Conservation (phyloP, 2,113 vertebrate genomes). For the Rutilus rutilus region DNA sequence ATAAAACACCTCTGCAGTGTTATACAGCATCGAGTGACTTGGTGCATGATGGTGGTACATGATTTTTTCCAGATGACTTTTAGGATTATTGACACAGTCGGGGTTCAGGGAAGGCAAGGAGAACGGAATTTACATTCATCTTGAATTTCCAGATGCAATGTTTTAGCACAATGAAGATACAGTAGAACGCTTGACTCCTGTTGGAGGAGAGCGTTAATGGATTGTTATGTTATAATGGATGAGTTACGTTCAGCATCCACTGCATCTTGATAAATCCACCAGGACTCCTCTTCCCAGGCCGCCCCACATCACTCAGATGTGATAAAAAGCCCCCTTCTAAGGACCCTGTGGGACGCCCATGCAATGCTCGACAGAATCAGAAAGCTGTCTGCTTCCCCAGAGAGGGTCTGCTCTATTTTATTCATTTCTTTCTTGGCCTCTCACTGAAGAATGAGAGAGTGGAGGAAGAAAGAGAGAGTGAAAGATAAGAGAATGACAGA, state of each 20-base stretch:
- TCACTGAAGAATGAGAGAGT: conserved; percentile 13
- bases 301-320: conserved; percentile 52
- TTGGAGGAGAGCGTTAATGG: conserved; percentile 37
- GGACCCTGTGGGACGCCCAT: conserved; percentile 48
- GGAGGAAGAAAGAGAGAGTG: conserved; percentile 56
- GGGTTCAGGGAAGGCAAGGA: not conserved
- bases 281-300: conserved; percentile 56
- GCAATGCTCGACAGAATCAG: conserved; percentile 65
- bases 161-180: conserved; percentile 19
- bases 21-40: not conserved
- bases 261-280: conserved; percentile 36
- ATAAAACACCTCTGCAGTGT: not conserved
- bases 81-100: not conserved
- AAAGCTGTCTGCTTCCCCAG: conserved; percentile 52
- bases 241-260: conserved; percentile 1
- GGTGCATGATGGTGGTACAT: not conserved
- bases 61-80: conserved; percentile 1
- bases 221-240: conserved; percentile 20
- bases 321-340: conserved; percentile 59
- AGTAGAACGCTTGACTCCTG: not conserved
- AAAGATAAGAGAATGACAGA: conserved; percentile 37
- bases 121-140: not conserved
- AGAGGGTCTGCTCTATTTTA: conserved; percentile 64
- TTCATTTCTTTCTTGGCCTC: conserved; percentile 59
- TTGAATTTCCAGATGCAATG: not conserved